A percentile compares a stretch with the other conserved stretches of the same genome.
Conservation (phyloP, 2,113 vertebrate species). For the Stegastes partitus region DNA sequence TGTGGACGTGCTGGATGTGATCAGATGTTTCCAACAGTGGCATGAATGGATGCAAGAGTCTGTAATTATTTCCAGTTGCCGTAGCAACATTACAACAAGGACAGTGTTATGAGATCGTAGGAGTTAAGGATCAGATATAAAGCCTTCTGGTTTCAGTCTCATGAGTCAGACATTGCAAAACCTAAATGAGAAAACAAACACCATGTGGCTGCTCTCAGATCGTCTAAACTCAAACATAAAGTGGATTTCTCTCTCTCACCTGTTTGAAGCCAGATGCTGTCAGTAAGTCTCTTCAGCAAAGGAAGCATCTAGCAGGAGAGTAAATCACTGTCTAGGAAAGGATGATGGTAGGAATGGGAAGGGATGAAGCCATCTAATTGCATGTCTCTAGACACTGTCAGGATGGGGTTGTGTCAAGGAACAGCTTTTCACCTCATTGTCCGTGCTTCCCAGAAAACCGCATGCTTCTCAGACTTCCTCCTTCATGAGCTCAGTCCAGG, state of each 20-base stretch:
- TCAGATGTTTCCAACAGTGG: slow-evolving; percentile 67
- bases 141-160: slow-evolving; percentile 48
- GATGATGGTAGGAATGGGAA: slow-evolving; percentile 2
- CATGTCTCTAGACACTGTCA: slow-evolving; percentile 12
- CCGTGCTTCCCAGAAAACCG: slow-evolving; percentile 44
- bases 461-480: slow-evolving; percentile 51
- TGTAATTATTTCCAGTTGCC: slow-evolving; percentile 78
- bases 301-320: not conserved
- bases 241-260: not conserved
- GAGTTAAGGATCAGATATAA: slow-evolving; percentile 52
- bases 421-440: slow-evolving; percentile 33
- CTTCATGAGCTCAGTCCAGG: not conserved
- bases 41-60: slow-evolving; percentile 39
- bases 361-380: slow-evolving; percentile 28
- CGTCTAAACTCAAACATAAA: not conserved
- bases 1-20: slow-evolving; percentile 53
- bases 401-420: slow-evolving; percentile 4
- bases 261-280: not conserved
- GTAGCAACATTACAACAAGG: slow-evolving; percentile 68
- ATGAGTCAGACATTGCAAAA: slow-evolving; percentile 53
- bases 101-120: slow-evolving; percentile 62
- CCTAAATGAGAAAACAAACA: slow-evolving; percentile 10
- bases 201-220: not conserved
- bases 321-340: not conserved
- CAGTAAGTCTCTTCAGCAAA: not conserved